Conservation (phyloP, 2,888 invertebrate species). For the Eueremaeus valkanovi region DNA sequence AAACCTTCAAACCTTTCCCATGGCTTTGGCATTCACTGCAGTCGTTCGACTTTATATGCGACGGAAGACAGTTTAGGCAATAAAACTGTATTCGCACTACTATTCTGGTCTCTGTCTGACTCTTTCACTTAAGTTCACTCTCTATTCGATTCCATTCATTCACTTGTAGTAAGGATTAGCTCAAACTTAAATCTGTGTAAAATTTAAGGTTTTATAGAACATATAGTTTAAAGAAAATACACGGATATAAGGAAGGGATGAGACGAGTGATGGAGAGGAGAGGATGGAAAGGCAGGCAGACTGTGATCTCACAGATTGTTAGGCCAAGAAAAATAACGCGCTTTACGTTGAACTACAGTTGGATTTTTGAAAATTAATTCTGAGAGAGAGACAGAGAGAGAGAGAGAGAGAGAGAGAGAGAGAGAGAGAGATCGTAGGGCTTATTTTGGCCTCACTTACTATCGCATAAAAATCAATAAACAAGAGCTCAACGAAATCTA, state of each 20-base stretch:
- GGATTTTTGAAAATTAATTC: not conserved
- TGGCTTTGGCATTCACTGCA: not conserved
- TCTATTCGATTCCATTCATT: not conserved
- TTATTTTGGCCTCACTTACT: constrained; percentile 32
- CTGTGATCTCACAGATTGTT: too few species aligned
- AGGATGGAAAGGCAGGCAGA: not conserved
- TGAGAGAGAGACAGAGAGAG: constrained; percentile 24
- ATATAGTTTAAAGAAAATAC: not conserved
- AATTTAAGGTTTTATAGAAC: not conserved
- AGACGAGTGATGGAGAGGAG: not conserved
- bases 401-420: constrained; percentile 8
- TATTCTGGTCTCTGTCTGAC: too few species aligned
- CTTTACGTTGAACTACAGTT: not conserved
- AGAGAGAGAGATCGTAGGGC: not conserved
- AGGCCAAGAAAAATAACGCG: not conserved
- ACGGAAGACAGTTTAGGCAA: constrained; percentile 19
- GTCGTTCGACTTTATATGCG: not conserved
- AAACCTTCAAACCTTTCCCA: constrained; percentile 18
- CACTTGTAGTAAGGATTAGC: not conserved
- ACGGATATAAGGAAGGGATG: not conserved
- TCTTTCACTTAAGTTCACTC: not conserved
- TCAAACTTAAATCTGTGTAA: not conserved
- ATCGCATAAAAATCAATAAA: constrained; percentile 26
- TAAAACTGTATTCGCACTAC: not conserved
- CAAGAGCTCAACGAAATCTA: constrained; percentile 19